Base-by-base conservation (phyloP, 2,797 vertebrate genomes). In the Neosilurus mollespiculum region DNA sequence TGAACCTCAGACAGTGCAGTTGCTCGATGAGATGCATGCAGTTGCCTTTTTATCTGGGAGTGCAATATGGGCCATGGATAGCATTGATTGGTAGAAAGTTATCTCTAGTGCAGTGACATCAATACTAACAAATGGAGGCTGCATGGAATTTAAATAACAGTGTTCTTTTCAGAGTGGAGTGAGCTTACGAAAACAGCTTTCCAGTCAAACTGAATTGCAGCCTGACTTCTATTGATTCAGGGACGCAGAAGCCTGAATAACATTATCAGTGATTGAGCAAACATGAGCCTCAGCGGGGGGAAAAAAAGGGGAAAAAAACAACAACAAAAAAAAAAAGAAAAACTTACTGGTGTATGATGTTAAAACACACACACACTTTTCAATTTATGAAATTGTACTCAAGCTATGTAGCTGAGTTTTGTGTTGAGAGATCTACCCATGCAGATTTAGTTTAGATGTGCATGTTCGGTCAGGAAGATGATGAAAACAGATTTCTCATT, bases 381-480 rank as follows among this genome's bases (percentile, higher is more conserved):
- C 91, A 91, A 92, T 92, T 89, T 90, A 90, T 93, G 90, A 90
- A 90, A 88, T 90, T 91, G 91, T 88, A 71, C 90, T 90, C 88
- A 89, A 89, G 91, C 88, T 88, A 91, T 92, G 91, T 86, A 90
- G 91, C 91, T 92, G 90, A 90, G 89, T 89, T 79, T 89, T 91
- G 91, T 90, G 91, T 22, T 70, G 61, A n/a, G n/a, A 67, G 51
- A 51, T 76, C 34, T 0, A 37, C 34, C 43, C 71, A 34, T 65
- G 78, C 73, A 43, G 76, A 58, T 71, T 76, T 82, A 62, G 80
- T 59, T 82, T 75, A 72, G 37, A 15, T 49, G 34, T 70, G 77
- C 86, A 87, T 79, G 75, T 79, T 70, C 12, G 53, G 10, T 80
- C 20, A 43, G 62, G 30, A 80, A 82, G 51, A 66, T 30, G 15